Conservation (phyloP, 23 tunicate species). For the Diplosoma virens region DNA sequence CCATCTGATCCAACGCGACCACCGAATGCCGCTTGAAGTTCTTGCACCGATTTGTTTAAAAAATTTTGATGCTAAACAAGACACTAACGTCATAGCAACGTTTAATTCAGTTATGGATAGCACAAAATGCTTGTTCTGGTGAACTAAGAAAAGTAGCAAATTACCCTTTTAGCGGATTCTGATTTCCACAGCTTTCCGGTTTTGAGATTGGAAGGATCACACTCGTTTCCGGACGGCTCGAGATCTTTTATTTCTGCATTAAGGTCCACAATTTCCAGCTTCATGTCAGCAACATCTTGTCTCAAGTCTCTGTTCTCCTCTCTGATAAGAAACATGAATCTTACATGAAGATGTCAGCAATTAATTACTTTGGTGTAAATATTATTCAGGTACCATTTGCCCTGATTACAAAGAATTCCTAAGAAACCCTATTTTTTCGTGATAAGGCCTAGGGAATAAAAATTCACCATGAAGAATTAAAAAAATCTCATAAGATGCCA, state of each 20-base stretch:
- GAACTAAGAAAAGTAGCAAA: background rate
- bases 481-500: too few species aligned
- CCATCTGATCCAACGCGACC: slow-evolving; percentile 25
- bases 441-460: too few species aligned
- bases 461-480: too few species aligned
- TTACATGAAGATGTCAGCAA: too few species aligned
- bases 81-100: background rate
- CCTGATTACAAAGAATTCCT: too few species aligned
- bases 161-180: slow-evolving; percentile 1
- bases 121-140: too few species aligned
- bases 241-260: slow-evolving; percentile 37
- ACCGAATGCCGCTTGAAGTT: slow-evolving; percentile 63
- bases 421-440: too few species aligned
- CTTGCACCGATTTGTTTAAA: slow-evolving; percentile 58
- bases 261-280: slow-evolving; percentile 42
- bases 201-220: background rate
- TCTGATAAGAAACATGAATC: background rate
- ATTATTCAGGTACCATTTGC: too few species aligned
- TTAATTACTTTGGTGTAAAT: too few species aligned
- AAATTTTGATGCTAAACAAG: slow-evolving; percentile 60
- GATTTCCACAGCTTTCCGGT: background rate
- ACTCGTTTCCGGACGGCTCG: background rate
- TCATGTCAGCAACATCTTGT: slow-evolving; percentile 46
- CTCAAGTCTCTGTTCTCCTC: slow-evolving; percentile 66
- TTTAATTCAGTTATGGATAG: too few species aligned